Percentiles rank a stretch among this genome's conserved stretches.
phyloP scores from a whole-genome alignment of 2,888 invertebrate species.

The Alloscopus bannaensis region DNA sequence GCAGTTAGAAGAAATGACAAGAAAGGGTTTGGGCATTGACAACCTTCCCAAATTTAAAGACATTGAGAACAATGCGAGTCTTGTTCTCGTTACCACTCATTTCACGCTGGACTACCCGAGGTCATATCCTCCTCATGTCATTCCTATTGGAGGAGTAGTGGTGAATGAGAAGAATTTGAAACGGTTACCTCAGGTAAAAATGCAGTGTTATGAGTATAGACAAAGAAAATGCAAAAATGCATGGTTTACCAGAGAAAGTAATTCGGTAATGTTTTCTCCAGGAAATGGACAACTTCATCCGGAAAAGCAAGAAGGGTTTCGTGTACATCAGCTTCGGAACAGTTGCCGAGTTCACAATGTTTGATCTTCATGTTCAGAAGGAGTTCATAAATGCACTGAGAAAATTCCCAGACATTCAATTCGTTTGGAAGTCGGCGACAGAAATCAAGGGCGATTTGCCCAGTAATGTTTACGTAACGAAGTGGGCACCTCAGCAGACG shows the following conservation, averaged over 20 bases:
- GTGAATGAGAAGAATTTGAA: no score
- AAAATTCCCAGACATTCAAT: constrained; percentile 30
- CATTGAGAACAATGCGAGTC: constrained; percentile 57
- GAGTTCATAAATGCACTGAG: constrained; percentile 35
- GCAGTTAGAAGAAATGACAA: constrained; percentile 40
- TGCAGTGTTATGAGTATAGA: no score
- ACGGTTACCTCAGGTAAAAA: no score
- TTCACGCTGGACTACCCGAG: constrained; percentile 59
- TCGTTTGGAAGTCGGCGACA: constrained; percentile 55
- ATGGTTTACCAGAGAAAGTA: neutral
- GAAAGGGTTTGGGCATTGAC: constrained; percentile 37
- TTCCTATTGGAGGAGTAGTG: constrained; percentile 38
- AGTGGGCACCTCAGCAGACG: constrained; percentile 51
- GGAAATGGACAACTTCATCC: constrained; percentile 45
- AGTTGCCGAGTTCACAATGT: constrained; percentile 31
- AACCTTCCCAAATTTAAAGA: constrained; percentile 55
- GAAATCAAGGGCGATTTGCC: constrained; percentile 25
- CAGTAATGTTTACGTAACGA: constrained; percentile 13
- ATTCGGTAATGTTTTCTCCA: neutral
- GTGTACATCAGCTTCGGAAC: constrained; percentile 64
- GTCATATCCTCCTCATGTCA: constrained; percentile 57
- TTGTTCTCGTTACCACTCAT: constrained; percentile 63
- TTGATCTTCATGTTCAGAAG: constrained; percentile 18
- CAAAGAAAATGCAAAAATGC: no score
- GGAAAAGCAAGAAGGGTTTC: constrained; percentile 43